Base-by-base conservation (phyloP, 2,797 vertebrate species). In the Myiotriccus ornatus region DNA sequence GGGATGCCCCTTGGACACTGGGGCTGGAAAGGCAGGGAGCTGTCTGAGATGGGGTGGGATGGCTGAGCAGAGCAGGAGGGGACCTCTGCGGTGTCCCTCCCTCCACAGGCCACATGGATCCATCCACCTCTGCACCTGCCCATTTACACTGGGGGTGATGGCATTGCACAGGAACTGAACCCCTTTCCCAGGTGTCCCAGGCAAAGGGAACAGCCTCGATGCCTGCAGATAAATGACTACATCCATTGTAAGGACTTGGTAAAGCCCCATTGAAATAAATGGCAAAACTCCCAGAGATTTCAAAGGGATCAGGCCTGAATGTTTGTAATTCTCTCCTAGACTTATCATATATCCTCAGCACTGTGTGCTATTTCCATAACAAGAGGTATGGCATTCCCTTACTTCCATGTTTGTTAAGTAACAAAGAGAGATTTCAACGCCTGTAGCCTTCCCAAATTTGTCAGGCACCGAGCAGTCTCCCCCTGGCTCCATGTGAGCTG, bases 261-360 rank as follows among this genome's bases (percentile, higher is more conserved):
- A 96, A 95, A 96, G 62, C 82, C 67, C 63, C 94, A 95, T 96
- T 96, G 89, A 97, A 96, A 88, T 60, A 88, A 97, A 94, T 97
- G 95, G 96, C 96, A 96, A 97, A 97, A 96, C 93, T 97, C 94
- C 95, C 95, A 97, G 95, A 94, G 95, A 95, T 94, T 96, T 95
- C 95, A 96, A 96, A 97, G 93, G 80, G 74, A 91, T 96, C 95
- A 84, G 93, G 25, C 80, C 93, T 94, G 95, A 94, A 77, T 90
- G 95, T 97, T 95, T 90, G 93, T 59, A 96, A 94, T 96, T 97
- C 95, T 95, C 92, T 16, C 69, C 92, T 95, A 95, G 95, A 96
- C 94, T 96, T 96, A 95, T 94, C 95, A 96, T 96, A 96, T 94
- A 95, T 95, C 95, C 95, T 97, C 94, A 96, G 95, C 37, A 5